Evolutionary conservation across 2,888 invertebrate genomes (phyloP), one percentile per base, ranked within the genome.

Genomic region (Chromoteleia sp.): DNA sequence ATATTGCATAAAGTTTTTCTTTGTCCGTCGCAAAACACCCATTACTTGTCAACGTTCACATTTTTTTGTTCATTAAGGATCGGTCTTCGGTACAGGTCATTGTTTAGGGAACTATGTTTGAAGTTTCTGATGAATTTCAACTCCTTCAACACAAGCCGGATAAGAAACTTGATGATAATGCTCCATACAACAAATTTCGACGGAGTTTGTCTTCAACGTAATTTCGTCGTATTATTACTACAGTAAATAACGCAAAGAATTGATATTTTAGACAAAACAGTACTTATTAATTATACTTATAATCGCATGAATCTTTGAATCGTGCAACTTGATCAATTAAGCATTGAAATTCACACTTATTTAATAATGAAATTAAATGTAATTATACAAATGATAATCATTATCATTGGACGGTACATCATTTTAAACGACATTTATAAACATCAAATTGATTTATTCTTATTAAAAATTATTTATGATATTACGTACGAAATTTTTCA

Each of bases 91-190:
- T 29, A 19, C 10, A 45, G 73, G 73, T 79, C 79, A 79, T 79
- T 79, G 79, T 74, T 79, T 67, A 29, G n/a, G 33, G 25, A 79
- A 74, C 73, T 74, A 74, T 79, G 79, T 68, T 73, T 67, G 54
- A 79, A 79, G 74, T 79, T 79, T 79, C 73, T 68, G 61, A 79
- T 65, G 68, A 79, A 79, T 79, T 78, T 78, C 52, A 65, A 43
- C 77, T 77, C 54, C 61, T 58, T 52, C 19, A 73, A 39, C 73
- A 36, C 67, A 58, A 67, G 19, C 45, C 30, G 56, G 41, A 61
- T 74, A 79, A 79, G 67, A 74, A 73, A 73, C 73, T 79, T 74
- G 68, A 73, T 68, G 73, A 79, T 73, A 79, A 68, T 74, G 41
- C 41, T 54, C 33, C 56, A 68, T 68, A 19, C 59, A 68, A 61